A percentile compares a stretch with the other conserved stretches of the same genome.
Evolutionary conservation across 1,140 invertebrate genomes (phyloP).

Genomic region (Sycobia sp.): DNA sequence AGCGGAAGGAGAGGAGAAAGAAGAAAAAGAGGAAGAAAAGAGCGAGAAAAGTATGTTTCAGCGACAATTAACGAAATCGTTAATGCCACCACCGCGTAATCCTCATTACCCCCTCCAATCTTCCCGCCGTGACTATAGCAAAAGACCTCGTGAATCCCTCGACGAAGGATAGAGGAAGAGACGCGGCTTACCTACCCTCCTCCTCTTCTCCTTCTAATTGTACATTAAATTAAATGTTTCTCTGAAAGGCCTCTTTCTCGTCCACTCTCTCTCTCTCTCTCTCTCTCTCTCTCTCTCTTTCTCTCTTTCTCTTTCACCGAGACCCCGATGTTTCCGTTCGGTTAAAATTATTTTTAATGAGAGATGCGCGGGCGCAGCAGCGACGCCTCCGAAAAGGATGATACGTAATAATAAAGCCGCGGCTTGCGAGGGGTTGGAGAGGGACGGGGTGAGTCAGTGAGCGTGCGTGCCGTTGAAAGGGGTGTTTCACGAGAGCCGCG

Average conservation of each 20-base stretch:
- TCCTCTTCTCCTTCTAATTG: conserved; percentile 24
- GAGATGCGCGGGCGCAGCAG: conserved; percentile 11
- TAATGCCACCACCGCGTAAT: neutral
- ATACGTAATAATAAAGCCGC: too few species aligned
- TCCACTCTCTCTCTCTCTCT: neutral
- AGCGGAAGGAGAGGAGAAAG: neutral
- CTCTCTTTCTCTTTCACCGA: too few species aligned
- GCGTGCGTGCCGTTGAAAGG: neutral
- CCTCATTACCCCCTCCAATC: conserved; percentile 1
- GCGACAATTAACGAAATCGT: conserved; percentile 19
- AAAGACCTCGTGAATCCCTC: too few species aligned
- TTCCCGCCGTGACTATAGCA: too few species aligned
- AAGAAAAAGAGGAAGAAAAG: neutral
- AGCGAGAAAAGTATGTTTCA: neutral
- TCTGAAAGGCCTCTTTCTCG: conserved; percentile 2
- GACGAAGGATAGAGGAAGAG: too few species aligned
- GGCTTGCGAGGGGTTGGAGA: neutral
- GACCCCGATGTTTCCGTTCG: too few species aligned
- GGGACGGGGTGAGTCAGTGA: neutral
- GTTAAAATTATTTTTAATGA: conserved; percentile 40
- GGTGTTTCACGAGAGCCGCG: too few species aligned
- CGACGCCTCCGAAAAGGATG: too few species aligned
- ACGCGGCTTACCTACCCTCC: neutral
- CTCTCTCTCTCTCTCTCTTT: neutral
- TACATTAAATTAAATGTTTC: conserved; percentile 37